Conservation (phyloP, 2,888 invertebrate genomes). For the Pseudococcus viburni region DNA sequence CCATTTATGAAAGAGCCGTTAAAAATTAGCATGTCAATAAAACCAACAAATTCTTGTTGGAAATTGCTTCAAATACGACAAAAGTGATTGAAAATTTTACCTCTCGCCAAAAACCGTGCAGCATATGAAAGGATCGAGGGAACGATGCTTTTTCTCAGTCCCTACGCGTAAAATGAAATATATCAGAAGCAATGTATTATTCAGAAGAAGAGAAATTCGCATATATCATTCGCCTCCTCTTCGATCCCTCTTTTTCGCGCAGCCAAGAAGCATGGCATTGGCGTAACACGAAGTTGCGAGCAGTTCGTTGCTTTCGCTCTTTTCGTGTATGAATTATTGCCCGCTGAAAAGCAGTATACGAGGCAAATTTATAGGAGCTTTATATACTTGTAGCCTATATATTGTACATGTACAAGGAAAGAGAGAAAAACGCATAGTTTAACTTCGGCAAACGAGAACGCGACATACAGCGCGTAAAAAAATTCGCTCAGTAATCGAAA, state of each 20-base stretch:
- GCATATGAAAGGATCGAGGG: too few species aligned
- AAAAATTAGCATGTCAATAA: too few species aligned
- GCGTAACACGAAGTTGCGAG: constrained; percentile 56
- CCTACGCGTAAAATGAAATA: constrained; percentile 58
- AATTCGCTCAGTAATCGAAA: constrained; percentile 63
- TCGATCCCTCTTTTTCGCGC: constrained; percentile 58
- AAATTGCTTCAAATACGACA: too few species aligned
- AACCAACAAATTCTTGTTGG: too few species aligned
- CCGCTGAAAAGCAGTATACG: constrained; percentile 52
- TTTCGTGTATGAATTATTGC: constrained; percentile 61
- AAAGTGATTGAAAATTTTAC: too few species aligned
- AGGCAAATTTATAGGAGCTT: constrained; percentile 64
- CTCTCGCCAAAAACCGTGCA: too few species aligned
- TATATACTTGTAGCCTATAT: constrained; percentile 56
- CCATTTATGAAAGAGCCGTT: too few species aligned
- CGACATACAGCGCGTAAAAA: constrained; percentile 36
- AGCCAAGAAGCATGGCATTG: constrained; percentile 55
- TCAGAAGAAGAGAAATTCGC: constrained; percentile 66
- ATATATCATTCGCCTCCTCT: constrained; percentile 60
- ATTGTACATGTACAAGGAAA: background rate
- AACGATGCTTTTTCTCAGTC: too few species aligned
- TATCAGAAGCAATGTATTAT: constrained; percentile 65
- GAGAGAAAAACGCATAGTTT: constrained; percentile 48
- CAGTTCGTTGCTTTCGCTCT: constrained; percentile 52
- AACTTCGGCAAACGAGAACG: constrained; percentile 26